Base-by-base conservation (phyloP, 2,113 vertebrate species). In the Mormyrus lacerda region DNA sequence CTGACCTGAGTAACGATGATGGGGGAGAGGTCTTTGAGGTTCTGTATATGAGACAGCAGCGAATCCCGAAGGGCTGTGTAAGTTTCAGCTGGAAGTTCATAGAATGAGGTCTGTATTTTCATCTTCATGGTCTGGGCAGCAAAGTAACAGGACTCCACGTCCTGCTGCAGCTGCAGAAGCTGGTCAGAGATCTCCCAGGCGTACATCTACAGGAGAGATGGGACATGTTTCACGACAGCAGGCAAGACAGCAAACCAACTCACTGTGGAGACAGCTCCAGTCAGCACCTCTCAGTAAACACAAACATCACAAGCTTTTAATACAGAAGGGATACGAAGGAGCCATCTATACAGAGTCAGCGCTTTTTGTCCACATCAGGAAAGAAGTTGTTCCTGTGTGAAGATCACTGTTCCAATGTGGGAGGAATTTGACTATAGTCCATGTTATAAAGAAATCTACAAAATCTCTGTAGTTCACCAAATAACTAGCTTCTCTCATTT, bases 51-150 rank as follows among this genome's bases (percentile, higher is more conserved):
- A 69, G 97, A 97, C 89, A 99, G 95, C 92, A 99, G 91, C 0
- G 98, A 99, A 90, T 99, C 98, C 90, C 98, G 94, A 55, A 99
- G 93, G 3, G 98, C 97, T 31, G 95, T 96, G 90, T 99, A 98
- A 39, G 98, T 98, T 88, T 99, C 98, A 0, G 97, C 96, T 2
- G 98, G 98, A 91, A 99, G 98, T 45, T 99, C 98, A 11, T 96
- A 99, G 95, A 99, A 99, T 1, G 98, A 97, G 0, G 97, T 99
- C 58, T 99, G 98, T 92, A 99, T 99, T 95, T 99, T 99, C 98
- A 99, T 97, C 95, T 99, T 99, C 98, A 99, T 99, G 6, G 98
- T 99, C 94, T 99, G 98, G 0, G 98, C 98, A 0, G 98, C 98
- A 0, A 99, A 99, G 92, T 99, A 99, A 92, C 98, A 99, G 0